These are phyloP conservation scores for Acheta domesticus DNA, from an alignment of 2,888 invertebrate species.

Conservation along the genomic window DNA sequence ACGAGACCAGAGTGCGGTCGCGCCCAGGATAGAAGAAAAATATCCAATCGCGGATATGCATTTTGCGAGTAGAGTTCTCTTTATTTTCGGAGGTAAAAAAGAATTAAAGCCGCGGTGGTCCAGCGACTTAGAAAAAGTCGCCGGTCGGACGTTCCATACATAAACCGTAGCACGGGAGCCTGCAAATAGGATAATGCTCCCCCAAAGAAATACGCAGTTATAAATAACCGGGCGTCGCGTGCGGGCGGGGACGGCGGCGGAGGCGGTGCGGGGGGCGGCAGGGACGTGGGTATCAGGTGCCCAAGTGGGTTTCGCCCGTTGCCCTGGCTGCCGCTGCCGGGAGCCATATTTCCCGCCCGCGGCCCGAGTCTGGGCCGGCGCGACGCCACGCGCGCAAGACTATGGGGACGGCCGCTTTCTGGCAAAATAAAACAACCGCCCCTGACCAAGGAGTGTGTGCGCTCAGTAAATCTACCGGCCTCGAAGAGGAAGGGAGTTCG, in stretches of 20 bases:
- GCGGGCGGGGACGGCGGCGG: background rate
- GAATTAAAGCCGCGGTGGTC: background rate
- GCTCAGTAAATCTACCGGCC: no score
- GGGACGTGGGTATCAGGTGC: background rate
- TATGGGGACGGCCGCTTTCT: background rate
- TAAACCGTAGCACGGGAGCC: background rate
- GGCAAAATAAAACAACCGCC: no score
- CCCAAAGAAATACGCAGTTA: conserved; percentile 10
- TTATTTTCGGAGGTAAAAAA: background rate
- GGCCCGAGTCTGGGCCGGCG: background rate
- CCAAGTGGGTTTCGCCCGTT: background rate
- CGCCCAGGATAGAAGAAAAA: background rate
- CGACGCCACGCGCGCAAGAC: background rate
- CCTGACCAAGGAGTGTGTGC: no score
- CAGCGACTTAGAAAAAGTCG: background rate
- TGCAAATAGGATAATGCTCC: conserved; percentile 18
- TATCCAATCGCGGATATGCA: background rate
- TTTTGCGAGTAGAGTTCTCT: background rate
- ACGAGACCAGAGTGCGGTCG: no score
- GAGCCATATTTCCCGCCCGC: conserved; percentile 6
- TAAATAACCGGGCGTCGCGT: background rate
- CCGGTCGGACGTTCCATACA: conserved; percentile 18
- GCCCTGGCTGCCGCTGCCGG: background rate
- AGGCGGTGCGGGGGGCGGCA: background rate
- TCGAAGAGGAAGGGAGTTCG: no score